Evolutionary conservation across 30 jellyfish, hydroid and myxozoan species (phyloP), one percentile per base, ranked within the genome.

Genomic region (Phacellophora camtschatica): DNA sequence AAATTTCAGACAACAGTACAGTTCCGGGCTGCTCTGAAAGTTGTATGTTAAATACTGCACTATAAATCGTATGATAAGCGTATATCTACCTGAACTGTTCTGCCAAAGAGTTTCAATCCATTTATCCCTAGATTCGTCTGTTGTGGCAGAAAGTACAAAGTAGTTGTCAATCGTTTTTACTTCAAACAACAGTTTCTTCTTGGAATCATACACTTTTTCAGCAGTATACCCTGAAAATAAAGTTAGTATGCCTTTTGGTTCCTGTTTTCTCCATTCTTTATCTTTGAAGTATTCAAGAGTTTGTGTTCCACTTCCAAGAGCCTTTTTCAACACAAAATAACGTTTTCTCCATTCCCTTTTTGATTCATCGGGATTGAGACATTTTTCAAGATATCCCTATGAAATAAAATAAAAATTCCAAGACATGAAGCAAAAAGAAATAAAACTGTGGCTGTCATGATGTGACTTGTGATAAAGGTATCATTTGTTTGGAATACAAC

Each of bases 211-310:
- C 22, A 77, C 87, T 53, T 71, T 87, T 27, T 66, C 33, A 6
- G 76, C 50, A 12, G 92, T 35, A 48, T 73, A 87, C 33, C 90
- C 88, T 19, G 84, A 55, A 53, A 72, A 87, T 20, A 87, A 58
- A 10, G 96, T 87, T 22, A 87, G 66, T 1, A 87, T 92, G 12
- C 96, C 96, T 78, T 87, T 87, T 16, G 96, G 96, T 50, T 87
- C 96, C 19, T 62, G 92, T 43, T 84, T 68, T 71, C 80, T 76
- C 96, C 96, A 87, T 36, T 87, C 89, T 33, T 87, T 71, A 23
- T 87, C 96, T 37, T 87, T 87, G 78, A 77, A 87, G 57, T 87
- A 87, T 69, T 87, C 96, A 8, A 87, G 64, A 3, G 89, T 76
- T 35, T 65, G 85, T 1, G 89, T 77, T 4, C 92, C 96, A 67